Base-by-base conservation (phyloP, 2,888 invertebrate species). In the Leuctra nigra region DNA sequence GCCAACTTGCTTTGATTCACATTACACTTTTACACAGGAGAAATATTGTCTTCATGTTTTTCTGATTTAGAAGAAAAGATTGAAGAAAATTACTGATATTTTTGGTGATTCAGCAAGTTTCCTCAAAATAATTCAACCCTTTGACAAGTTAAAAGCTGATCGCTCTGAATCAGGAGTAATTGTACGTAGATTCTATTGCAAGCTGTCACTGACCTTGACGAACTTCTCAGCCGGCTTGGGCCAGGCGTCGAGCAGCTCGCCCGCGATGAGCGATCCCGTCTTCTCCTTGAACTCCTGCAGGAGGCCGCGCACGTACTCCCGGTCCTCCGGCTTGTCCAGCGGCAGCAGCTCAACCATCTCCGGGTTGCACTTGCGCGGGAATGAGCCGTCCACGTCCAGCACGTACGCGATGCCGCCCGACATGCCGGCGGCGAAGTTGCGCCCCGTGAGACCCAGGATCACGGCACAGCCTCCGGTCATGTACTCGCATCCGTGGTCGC, bases 391-490 rank as follows among this genome's bases (percentile, higher is more conserved):
- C 54, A 87, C 80, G 69, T 98, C 96, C 70, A 91, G 88, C 13
- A 98, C 90, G 70, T 91, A 99, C 0, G 98, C 98, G 63, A 98
- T 88, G 58, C 94, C 94, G 46, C 93, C 93, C 57, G 96, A 96
- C 98, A 99, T 99, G 64, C 98, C 99, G 47, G 99, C 99, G 7
- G 96, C 98, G 76, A 99, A 99, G 77, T 99, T 99, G 61, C 98
- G 77, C 1, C 99, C 99, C 6, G 97, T 97, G 59, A 91, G 79
- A 1, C 97, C 97, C 14, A 99, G 81, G 67, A 99, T 88, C 53
- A 99, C 79, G 61, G 90, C 89, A 58, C 81, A 75, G 58, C 97
- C 97, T 13, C 95, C 97, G 48, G 99, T 99, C 99, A 99, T 99
- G 75, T 99, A 99, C 76, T 99, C 99, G 77, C 99, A 99, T 58